Evolutionary conservation across 2,113 vertebrate genomes (phyloP).

Genomic region (Himantopus leucocephalus): DNA sequence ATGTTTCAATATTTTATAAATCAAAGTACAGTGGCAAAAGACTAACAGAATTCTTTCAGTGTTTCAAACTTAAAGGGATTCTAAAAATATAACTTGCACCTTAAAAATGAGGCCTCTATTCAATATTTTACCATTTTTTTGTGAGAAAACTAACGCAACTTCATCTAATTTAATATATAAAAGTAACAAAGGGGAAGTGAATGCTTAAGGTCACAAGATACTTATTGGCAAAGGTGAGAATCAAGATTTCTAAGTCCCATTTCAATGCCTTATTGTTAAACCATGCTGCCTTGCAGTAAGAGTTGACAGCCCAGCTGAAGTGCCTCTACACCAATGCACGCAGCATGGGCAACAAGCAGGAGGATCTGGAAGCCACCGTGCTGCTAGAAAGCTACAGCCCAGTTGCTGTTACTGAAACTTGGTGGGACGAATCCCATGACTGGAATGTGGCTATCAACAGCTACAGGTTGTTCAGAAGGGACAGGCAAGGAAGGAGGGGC

Average conservation of each 20-base stretch:
- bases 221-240: background rate
- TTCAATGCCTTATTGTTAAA: background rate
- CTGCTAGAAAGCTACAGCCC: background rate
- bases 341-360: background rate
- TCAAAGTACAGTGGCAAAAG: background rate
- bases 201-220: background rate
- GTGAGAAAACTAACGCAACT: background rate
- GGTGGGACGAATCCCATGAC: background rate
- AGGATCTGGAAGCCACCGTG: background rate
- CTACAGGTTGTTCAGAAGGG: background rate
- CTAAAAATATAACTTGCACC: background rate
- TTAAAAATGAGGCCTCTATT: background rate
- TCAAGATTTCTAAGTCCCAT: background rate
- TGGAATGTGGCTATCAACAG: background rate
- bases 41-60: background rate
- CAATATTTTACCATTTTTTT: background rate
- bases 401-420: background rate
- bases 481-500: background rate
- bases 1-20: background rate
- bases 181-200: background rate
- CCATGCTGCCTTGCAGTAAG: rapidly evolving
- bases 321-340: background rate
- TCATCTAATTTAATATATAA: background rate
- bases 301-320: background rate
- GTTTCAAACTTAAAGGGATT: rapidly evolving